Conservation (phyloP, 2,113 vertebrate genomes). For the Plecotus auritus region DNA sequence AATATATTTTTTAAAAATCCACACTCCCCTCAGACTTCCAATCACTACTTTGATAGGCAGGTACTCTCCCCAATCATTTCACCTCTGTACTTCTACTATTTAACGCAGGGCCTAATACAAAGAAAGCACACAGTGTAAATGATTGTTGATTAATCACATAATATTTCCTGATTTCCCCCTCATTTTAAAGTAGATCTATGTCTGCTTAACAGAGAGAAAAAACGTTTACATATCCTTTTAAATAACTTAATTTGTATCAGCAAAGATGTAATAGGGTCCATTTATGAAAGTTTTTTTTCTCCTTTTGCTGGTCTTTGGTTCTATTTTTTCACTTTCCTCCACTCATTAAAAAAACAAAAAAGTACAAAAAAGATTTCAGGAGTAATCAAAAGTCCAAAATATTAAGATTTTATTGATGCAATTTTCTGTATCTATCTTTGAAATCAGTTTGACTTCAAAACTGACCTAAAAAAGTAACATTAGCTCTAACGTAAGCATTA, state of each 20-base stretch:
- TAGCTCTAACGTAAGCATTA: neutral
- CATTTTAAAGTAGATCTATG: neutral
- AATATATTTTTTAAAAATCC: neutral
- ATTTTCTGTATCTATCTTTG: neutral
- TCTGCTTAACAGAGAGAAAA: neutral
- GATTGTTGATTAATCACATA: neutral
- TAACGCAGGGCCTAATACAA: neutral
- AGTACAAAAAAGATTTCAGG: neutral
- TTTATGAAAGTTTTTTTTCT: neutral
- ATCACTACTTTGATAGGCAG: neutral
- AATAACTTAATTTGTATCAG: neutral
- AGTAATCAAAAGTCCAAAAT: neutral
- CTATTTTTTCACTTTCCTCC: neutral
- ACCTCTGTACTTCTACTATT: neutral
- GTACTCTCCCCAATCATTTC: neutral
- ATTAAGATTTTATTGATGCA: neutral
- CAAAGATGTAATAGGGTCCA: neutral
- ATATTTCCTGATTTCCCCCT: neutral
- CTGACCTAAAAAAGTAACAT: neutral
- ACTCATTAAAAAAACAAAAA: neutral
- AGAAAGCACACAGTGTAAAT: neutral
- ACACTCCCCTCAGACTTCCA: neutral
- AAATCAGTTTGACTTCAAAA: conserved; percentile 35
- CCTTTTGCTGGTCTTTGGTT: neutral
- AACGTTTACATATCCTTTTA: neutral